Conservation (phyloP, 2,797 vertebrate genomes). For the Acropternis orthonyx region DNA sequence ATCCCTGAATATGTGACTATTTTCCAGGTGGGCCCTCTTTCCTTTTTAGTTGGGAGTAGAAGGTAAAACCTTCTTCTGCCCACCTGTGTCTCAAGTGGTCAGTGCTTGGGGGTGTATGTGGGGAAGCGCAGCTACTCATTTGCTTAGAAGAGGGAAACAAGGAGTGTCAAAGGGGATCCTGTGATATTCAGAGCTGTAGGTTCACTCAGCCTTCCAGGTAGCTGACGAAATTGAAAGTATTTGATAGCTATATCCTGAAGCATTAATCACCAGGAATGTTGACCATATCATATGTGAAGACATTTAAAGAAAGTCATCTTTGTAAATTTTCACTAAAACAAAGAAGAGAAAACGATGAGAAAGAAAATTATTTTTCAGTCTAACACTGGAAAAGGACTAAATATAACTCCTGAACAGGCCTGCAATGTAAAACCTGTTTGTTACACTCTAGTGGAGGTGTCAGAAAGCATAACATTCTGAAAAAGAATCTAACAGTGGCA, state of each 20-base stretch:
- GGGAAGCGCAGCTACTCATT: background rate
- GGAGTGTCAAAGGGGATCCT: background rate
- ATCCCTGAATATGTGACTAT: background rate
- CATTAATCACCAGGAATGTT: background rate
- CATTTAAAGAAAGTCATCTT: background rate
- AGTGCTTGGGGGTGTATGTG: background rate
- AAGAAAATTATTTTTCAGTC: background rate
- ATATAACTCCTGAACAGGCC: background rate
- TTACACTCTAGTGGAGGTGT: background rate
- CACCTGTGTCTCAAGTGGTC: background rate
- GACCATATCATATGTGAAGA: background rate
- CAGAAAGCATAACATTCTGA: constrained; percentile 13
- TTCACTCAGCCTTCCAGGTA: background rate
- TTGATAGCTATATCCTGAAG: background rate
- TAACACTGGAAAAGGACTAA: background rate
- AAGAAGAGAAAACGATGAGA: background rate
- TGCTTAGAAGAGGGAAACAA: background rate
- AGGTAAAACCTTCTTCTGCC: background rate
- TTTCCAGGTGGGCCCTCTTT: background rate
- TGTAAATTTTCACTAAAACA: background rate
- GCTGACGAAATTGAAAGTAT: background rate
- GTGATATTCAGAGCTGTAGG: background rate
- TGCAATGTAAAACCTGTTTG: background rate
- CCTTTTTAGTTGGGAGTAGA: background rate
- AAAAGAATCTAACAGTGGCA: background rate